phyloP scores from a whole-genome alignment of 2,113 vertebrate genomes.

The Muscicapa adusta region DNA sequence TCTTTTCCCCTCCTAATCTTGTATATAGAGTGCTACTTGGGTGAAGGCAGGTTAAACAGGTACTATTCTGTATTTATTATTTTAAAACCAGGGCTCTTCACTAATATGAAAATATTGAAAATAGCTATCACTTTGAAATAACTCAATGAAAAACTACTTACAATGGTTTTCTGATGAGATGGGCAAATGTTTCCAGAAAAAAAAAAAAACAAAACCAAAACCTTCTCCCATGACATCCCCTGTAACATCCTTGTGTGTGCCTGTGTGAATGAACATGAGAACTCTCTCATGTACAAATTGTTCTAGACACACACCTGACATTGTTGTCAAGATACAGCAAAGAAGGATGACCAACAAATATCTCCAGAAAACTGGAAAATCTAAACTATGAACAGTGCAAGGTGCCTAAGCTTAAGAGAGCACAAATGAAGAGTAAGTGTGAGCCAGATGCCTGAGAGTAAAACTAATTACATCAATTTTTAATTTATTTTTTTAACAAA shows the following conservation, averaged over 20 bases:
- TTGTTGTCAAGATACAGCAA: background rate
- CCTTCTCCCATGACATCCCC: background rate
- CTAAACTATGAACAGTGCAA: background rate
- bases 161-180: background rate
- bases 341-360: background rate
- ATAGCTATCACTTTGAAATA: background rate
- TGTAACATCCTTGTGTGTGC: background rate
- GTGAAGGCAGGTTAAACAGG: background rate
- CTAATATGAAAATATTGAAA: background rate
- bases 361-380: background rate
- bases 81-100: background rate
- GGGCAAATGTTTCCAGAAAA: background rate
- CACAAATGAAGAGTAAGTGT: background rate
- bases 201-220: background rate
- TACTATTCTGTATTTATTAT: background rate
- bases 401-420: background rate
- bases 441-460: background rate
- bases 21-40: background rate
- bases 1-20: background rate
- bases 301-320: background rate
- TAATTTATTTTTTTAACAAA: background rate
- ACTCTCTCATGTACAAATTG: background rate
- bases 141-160: background rate
- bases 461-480: background rate
- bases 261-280: background rate